These are phyloP conservation scores for Saxidomus purpurata DNA, from an alignment of 1,140 invertebrate genomes.

Conservation along the genomic window DNA sequence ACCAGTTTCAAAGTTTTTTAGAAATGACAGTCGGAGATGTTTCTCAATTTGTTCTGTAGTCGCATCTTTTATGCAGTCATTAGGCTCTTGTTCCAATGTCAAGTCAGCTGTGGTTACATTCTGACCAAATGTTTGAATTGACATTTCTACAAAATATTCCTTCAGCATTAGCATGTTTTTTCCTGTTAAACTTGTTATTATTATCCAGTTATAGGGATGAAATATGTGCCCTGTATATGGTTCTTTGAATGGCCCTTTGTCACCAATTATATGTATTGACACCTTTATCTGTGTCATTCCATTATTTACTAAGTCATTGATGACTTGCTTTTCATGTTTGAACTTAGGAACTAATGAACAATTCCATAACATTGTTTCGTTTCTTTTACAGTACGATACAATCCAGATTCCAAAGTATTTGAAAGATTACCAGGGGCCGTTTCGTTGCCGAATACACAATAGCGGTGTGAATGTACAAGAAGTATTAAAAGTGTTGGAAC, in stretches of 20 bases:
- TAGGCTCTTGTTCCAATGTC: neutral
- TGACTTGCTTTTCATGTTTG: neutral
- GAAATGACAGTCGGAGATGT: neutral
- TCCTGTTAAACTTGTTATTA: constrained; percentile 14
- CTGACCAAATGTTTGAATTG: neutral
- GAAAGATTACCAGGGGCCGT: too few species aligned
- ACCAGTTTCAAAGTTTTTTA: neutral
- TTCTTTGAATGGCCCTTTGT: neutral
- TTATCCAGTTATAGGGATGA: neutral
- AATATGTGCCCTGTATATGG: neutral
- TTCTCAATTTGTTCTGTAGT: neutral
- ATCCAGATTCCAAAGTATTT: too few species aligned
- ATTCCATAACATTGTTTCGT: neutral
- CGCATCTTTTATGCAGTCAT: neutral
- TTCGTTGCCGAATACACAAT: too few species aligned
- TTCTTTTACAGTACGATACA: too few species aligned
- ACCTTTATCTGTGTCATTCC: constrained; percentile 31
- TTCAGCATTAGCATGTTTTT: constrained; percentile 13
- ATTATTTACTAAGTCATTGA: neutral
- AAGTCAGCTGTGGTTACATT: neutral
- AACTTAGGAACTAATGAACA: constrained; percentile 36
- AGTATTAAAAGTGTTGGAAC: too few species aligned
- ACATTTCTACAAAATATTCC: constrained; percentile 36
- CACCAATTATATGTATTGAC: neutral
- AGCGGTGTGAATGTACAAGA: too few species aligned